Conservation (phyloP, 2,888 invertebrate species). For the Fragum whitleyi region DNA sequence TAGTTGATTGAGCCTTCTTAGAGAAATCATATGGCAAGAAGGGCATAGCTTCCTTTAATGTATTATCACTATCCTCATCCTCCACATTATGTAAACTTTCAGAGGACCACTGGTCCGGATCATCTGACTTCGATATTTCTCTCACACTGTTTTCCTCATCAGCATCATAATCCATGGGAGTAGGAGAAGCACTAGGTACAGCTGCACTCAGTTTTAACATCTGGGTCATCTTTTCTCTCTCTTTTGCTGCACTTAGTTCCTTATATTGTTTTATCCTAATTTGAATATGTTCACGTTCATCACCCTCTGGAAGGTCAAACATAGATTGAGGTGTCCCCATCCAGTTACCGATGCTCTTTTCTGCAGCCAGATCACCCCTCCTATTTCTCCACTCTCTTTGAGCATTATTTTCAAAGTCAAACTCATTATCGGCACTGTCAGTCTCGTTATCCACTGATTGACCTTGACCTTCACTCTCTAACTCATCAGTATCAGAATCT, state of each 20-base stretch:
- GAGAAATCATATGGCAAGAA: constrained; percentile 32
- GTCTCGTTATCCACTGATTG: constrained; percentile 12
- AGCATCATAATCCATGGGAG: constrained; percentile 63
- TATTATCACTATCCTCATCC: constrained; percentile 39
- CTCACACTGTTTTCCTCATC: constrained; percentile 58
- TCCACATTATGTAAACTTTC: constrained; percentile 17
- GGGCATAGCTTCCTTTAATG: constrained; percentile 1
- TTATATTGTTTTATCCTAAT: constrained; percentile 55
- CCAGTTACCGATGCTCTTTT: constrained; percentile 60
- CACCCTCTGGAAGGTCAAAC: constrained; percentile 10
- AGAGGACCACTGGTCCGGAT: constrained; percentile 44
- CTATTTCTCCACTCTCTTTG: constrained; percentile 50
- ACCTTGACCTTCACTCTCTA: constrained; percentile 24
- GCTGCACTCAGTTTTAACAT: constrained; percentile 57
- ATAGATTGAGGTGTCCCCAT: constrained; percentile 28
- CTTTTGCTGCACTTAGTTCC: constrained; percentile 43
- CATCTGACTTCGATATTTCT: constrained; percentile 36
- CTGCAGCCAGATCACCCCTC: constrained; percentile 53
- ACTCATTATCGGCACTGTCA: constrained; percentile 53
- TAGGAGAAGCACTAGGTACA: constrained; percentile 69
- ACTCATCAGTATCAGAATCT: constrained; percentile 19
- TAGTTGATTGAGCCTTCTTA: constrained; percentile 55
- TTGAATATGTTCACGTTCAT: constrained; percentile 35
- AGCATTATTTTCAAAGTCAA: constrained; percentile 43
- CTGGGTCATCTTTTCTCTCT: constrained; percentile 60